phyloP scores from a whole-genome alignment of 2,113 vertebrate genomes.

The Ictalurus furcatus region DNA sequence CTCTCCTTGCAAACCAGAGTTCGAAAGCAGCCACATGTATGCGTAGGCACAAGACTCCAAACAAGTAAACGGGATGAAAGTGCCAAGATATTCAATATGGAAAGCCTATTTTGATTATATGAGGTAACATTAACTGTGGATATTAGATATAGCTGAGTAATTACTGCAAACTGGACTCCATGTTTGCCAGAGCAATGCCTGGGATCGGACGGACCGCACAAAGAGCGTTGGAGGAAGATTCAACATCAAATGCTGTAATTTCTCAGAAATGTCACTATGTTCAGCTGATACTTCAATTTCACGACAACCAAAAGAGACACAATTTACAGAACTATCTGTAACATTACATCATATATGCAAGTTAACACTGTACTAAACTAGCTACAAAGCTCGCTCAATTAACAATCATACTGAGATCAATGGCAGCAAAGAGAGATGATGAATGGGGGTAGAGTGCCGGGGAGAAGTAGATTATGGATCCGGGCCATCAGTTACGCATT shows the following conservation, averaged over 20 bases:
- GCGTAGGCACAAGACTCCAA: conserved; percentile 3
- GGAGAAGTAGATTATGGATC: background rate
- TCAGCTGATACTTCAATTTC: background rate
- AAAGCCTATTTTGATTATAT: background rate
- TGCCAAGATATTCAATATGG: conserved; percentile 2
- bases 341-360: background rate
- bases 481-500: background rate
- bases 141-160: background rate
- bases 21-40: background rate
- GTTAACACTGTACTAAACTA: background rate
- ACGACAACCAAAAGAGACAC: background rate
- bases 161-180: background rate
- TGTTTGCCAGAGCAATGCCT: background rate
- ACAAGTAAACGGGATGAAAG: conserved; percentile 6
- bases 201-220: background rate
- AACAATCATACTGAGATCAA: background rate
- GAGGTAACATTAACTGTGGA: background rate
- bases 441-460: background rate
- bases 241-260: background rate
- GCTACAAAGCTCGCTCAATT: background rate
- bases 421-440: background rate
- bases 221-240: background rate
- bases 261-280: background rate
- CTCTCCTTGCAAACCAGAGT: conserved; percentile 21
- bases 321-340: background rate